phyloP scores from a whole-genome alignment of 2,113 vertebrate genomes.

The Pituophis catenifer region DNA sequence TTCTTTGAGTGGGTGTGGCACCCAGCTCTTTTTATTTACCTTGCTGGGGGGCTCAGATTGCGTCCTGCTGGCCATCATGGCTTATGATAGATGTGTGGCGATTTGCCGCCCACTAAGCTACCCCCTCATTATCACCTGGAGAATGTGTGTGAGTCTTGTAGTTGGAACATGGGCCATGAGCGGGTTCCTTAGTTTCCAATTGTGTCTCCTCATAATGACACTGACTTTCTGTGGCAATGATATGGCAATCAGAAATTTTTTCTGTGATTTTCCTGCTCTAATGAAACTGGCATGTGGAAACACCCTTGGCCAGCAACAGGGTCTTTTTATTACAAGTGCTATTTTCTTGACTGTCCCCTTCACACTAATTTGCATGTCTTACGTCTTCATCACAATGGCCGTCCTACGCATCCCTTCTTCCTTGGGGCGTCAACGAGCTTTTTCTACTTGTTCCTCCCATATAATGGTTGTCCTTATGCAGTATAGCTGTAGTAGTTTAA shows the following conservation, averaged over 20 bases:
- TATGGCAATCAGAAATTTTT: conserved; percentile 47
- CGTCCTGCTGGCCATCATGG: conserved; percentile 48
- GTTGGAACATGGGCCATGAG: conserved; percentile 31
- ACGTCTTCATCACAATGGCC: not conserved
- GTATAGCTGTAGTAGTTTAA: conserved; percentile 47
- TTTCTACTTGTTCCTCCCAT: conserved; percentile 42
- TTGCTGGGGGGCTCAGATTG: conserved; percentile 48
- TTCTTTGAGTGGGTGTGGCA: conserved; percentile 30
- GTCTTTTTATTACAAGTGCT: conserved; percentile 34
- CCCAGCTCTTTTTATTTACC: conserved; percentile 56
- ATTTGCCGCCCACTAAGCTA: conserved; percentile 47
- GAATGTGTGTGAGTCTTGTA: conserved; percentile 29
- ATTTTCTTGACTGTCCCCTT: conserved; percentile 41
- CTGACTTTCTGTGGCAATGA: conserved; percentile 50
- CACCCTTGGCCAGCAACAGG: not conserved
- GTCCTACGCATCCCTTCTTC: conserved; percentile 29
- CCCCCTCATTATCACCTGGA: conserved; percentile 41
- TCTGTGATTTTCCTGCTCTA: conserved; percentile 46
- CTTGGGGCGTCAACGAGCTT: conserved; percentile 12
- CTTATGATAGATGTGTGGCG: conserved; percentile 33
- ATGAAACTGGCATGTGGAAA: conserved; percentile 40
- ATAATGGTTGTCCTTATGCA: conserved; percentile 42
- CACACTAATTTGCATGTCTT: conserved; percentile 33
- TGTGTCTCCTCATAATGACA: conserved; percentile 10
- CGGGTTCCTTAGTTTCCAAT: conserved; percentile 18